Evolutionary conservation across 2,888 invertebrate genomes (phyloP), one percentile per base, ranked within the genome.

Genomic region (Drosophila pegasa): DNA sequence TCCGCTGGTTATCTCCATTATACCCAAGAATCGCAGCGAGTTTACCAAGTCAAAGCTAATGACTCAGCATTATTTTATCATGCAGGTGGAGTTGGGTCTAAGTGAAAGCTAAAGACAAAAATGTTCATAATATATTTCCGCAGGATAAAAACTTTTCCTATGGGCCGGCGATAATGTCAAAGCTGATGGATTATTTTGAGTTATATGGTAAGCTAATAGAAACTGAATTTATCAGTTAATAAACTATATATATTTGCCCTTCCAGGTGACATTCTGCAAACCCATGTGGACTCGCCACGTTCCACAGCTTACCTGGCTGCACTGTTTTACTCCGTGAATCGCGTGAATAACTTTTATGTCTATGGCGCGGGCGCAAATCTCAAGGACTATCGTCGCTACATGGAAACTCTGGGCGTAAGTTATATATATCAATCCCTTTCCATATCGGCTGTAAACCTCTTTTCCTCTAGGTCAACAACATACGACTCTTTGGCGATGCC

Each of bases 111-210:
- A 20, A 48, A 8, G 1, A 22, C 8, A 16, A 6, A 14, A 5
- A 7, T 20, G n/a, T 31, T 9, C 25, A 9, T 31, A 3, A 7
- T 8, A 0, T 25, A 1, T 45, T 52, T 27, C 48, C 38, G 12
- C 31, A 96, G 96, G 96, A 97, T 88, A 94, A 96, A 62, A 95
- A 96, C 22, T 95, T 96, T 88, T 96, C 96, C 79, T 93, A 96
- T 75, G 97, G 96, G 0, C 96, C 97, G 0, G 96, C 96, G 0
- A 94, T 95, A 0, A 93, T 97, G 68, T 95, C 95, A 54, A 94
- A 95, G 72, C 93, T 96, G 0, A 93, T 96, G n/a, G 94, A 94
- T 43, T 90, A 88, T 59, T 92, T 88, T 71, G 93, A 94, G 50
- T 91, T 97, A 1, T 94, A 94, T 12, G 97, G 97, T 75, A 22